Evolutionary conservation across 2,888 invertebrate genomes (phyloP).

Genomic region (Theristus sp.): DNA sequence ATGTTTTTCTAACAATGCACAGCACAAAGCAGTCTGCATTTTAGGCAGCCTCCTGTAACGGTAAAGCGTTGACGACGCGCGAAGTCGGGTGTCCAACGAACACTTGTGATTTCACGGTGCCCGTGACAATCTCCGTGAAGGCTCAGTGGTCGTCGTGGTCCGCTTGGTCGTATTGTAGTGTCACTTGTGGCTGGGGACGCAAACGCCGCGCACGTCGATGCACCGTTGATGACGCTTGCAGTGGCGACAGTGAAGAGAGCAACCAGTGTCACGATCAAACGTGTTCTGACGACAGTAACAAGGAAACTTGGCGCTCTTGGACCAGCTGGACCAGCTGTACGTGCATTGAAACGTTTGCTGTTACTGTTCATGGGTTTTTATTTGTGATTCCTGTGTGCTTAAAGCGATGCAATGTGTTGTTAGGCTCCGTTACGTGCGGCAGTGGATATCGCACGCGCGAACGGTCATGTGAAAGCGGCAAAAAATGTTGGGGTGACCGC

Average conservation of each 20-base stretch:
- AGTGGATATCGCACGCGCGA: neutral
- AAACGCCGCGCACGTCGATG: neutral
- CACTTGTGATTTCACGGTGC: neutral
- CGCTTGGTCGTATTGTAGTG: neutral
- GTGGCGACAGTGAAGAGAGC: neutral
- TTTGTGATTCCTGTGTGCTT: too few species aligned
- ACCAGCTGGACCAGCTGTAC: neutral
- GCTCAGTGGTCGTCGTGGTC: neutral
- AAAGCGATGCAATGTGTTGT: too few species aligned
- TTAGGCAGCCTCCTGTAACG: conserved; percentile 1
- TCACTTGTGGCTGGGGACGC: neutral
- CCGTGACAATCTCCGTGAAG: conserved; percentile 4
- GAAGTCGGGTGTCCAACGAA: neutral
- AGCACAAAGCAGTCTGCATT: too few species aligned
- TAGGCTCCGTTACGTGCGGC: conserved; percentile 3
- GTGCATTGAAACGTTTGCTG: too few species aligned
- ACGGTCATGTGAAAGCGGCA: neutral
- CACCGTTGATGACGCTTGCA: neutral
- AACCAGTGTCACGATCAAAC: neutral
- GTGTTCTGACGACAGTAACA: neutral
- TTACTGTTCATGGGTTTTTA: too few species aligned
- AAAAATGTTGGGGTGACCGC: neutral
- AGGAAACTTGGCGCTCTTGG: neutral
- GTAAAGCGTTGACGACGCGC: neutral
- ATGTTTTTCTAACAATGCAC: neutral